Evolutionary conservation across 2,113 vertebrate species (phyloP), one percentile per base, ranked within the genome.

Genomic region (Protobothrops mucrosquamatus): DNA sequence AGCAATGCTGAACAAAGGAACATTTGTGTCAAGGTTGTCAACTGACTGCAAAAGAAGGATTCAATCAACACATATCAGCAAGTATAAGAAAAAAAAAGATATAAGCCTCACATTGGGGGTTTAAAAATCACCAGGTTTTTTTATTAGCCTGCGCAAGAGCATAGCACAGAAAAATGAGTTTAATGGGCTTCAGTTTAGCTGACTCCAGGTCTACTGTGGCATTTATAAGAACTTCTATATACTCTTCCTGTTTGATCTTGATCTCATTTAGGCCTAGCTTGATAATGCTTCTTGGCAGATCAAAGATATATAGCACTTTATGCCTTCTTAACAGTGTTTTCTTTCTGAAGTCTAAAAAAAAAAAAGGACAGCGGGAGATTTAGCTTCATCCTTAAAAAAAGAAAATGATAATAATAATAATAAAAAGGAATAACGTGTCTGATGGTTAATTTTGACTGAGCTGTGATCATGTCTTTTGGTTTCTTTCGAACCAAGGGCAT

Each of bases 281-380:
- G 90, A 91, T 88, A 55, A 61, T 92, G 88, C 24, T 23, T 92
- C 51, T 94, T 57, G 85, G 56, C 74, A 95, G 22, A 85, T 93
- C 23, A 85, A 10, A 52, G 91, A 91, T 57, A 11, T 81, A 89
- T 74, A 91, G 48, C 69, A 59, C 7, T 95, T 48, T 92, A 0
- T 0, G 51, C 14, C 94, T 24, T 86, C 48, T 93, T 93, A 59
- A 89, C 56, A 95, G 57, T 57, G 4, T 2, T 93, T 93, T 92
- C 46, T 87, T 94, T 92, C 14, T 93, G 26, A 34, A 91, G 46
- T 29, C 1, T 91, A n/a, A 89, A 51, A 61, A 93, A 91, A 92
- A 89, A 0, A 57, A 9, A 7, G 46, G 18, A 88, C 88, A 61
- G 0, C 89, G 43, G 85, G 91, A 94, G 94, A 0, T 8, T 91